A percentile compares a stretch with the other conserved stretches of the same genome.
Conservation (phyloP, 1,140 invertebrate species). For the Drosophila tsacasi region DNA sequence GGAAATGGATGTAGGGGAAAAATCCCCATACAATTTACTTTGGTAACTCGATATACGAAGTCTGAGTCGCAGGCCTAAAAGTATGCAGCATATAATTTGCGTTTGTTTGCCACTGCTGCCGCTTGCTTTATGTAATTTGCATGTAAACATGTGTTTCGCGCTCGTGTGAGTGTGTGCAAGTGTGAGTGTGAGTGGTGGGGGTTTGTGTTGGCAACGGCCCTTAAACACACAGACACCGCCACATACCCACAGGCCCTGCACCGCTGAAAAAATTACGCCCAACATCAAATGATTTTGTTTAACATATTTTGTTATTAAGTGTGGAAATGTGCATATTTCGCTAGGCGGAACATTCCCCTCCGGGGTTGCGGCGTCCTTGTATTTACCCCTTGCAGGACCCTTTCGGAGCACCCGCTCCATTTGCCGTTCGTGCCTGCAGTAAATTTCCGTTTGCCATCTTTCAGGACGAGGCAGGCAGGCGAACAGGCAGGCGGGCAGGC, state of each 20-base stretch:
- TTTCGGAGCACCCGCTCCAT: conserved; percentile 9
- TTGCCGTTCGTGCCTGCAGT: conserved; percentile 76
- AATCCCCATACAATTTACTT: conserved; percentile 70
- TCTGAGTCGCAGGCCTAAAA: conserved; percentile 66
- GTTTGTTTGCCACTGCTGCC: conserved; percentile 71
- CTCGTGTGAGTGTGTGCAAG: background rate
- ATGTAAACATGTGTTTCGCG: conserved; percentile 78
- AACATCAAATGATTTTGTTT: conserved; percentile 84
- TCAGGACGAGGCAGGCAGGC: conserved; percentile 54
- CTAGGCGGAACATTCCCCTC: conserved; percentile 39
- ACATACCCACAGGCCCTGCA: conserved; percentile 15
- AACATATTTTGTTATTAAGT: conserved; percentile 84
- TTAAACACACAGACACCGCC: conserved; percentile 24
- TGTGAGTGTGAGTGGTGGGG: background rate
- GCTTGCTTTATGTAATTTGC: conserved; percentile 82
- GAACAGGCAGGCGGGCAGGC: background rate
- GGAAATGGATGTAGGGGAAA: conserved; percentile 71
- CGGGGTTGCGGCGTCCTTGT: conserved; percentile 5
- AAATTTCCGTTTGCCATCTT: conserved; percentile 82
- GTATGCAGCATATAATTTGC: conserved; percentile 81
- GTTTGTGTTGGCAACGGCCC: conserved; percentile 52
- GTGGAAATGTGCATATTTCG: conserved; percentile 83
- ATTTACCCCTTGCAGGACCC: conserved; percentile 9
- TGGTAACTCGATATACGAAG: conserved; percentile 64
- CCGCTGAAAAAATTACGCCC: conserved; percentile 60